phyloP scores from a whole-genome alignment of 2,888 invertebrate genomes.

The Cryptosula pallasiana region DNA sequence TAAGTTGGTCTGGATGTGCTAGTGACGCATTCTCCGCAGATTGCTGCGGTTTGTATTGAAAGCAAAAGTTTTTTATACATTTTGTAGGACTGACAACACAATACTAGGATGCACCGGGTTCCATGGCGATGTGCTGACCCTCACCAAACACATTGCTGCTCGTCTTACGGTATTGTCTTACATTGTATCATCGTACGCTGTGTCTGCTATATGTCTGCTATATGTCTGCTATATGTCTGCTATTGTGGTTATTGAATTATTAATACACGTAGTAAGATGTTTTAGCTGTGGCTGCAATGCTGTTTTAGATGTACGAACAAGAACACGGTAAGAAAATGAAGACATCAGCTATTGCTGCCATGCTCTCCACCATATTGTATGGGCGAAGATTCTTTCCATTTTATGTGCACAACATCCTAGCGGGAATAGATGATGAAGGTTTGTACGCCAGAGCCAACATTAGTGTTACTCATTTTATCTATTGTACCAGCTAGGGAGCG shows the following conservation, averaged over 20 bases:
- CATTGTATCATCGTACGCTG: too few relatives aligned
- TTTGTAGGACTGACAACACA: slow-evolving; percentile 65
- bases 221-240: too few relatives aligned
- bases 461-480: too few relatives aligned
- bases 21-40: too few relatives aligned
- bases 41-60: too few relatives aligned
- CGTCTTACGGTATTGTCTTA: slow-evolving; percentile 78
- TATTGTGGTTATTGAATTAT: too few relatives aligned
- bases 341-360: slow-evolving; percentile 86
- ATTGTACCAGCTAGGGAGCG: too few relatives aligned
- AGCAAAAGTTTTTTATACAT: too few relatives aligned
- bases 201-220: too few relatives aligned
- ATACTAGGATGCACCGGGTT: slow-evolving; percentile 93
- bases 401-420: slow-evolving; percentile 89
- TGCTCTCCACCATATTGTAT: slow-evolving; percentile 92
- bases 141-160: slow-evolving; percentile 76
- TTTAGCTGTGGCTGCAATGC: slow-evolving; percentile 30
- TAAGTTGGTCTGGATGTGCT: too few relatives aligned
- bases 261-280: too few relatives aligned
- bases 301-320: slow-evolving; percentile 68
- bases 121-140: slow-evolving; percentile 92
- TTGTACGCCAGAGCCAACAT: too few relatives aligned
- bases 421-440: slow-evolving; percentile 85
- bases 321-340: slow-evolving; percentile 89
- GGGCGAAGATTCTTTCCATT: slow-evolving; percentile 97